Evolutionary conservation across 2,888 invertebrate genomes (phyloP).

Genomic region (Congeria kusceri): DNA sequence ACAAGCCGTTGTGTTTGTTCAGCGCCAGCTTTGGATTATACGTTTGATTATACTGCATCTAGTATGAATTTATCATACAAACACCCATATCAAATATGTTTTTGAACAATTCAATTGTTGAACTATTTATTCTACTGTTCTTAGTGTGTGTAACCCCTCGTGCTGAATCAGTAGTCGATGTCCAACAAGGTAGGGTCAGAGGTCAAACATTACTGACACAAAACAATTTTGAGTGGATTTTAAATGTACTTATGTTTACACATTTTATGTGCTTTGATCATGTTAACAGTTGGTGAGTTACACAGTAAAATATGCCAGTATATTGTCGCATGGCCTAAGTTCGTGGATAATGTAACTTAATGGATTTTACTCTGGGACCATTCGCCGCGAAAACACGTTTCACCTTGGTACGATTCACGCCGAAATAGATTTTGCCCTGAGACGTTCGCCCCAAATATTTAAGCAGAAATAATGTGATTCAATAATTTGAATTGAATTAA

Average conservation of each 20-base stretch:
- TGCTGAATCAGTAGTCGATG: constrained; percentile 5
- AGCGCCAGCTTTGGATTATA: not conserved
- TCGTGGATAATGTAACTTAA: too few relatives aligned
- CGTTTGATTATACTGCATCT: not conserved
- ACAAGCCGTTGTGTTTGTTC: not conserved
- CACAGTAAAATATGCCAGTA: not conserved
- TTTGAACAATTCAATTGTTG: constrained; percentile 1
- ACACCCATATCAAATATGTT: constrained; percentile 3
- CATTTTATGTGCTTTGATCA: not conserved
- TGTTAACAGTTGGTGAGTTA: not conserved
- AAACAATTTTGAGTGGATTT: too few relatives aligned
- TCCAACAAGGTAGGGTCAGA: constrained; percentile 3
- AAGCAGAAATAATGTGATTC: too few relatives aligned
- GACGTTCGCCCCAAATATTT: too few relatives aligned
- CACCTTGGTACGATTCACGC: too few relatives aligned
- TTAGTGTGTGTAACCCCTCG: not conserved
- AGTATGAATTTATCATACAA: constrained; percentile 1
- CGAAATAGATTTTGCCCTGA: too few relatives aligned
- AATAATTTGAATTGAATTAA: too few relatives aligned
- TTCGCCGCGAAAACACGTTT: too few relatives aligned
- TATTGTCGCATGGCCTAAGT: too few relatives aligned
- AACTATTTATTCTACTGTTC: not conserved
- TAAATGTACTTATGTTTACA: too few relatives aligned
- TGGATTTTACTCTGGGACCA: too few relatives aligned
- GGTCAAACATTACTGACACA: not conserved